A percentile compares a stretch with the other conserved stretches of the same genome.
Conservation (phyloP, 2,888 invertebrate species). For the Calliphora vomitoria region DNA sequence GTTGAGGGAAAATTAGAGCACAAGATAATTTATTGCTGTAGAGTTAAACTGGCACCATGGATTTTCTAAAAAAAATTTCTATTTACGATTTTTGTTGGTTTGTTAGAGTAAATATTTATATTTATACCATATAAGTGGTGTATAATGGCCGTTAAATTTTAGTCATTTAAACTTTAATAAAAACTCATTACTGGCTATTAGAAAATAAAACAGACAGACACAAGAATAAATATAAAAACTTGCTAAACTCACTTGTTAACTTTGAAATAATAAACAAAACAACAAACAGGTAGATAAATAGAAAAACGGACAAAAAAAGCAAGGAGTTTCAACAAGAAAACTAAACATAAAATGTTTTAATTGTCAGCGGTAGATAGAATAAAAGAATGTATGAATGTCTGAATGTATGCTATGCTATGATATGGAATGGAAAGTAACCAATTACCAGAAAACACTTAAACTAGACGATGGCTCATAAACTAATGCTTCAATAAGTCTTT, state of each 20-base stretch:
- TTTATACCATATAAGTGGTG: slow-evolving; percentile 57
- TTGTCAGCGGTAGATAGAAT: background rate
- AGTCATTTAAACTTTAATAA: slow-evolving; percentile 41
- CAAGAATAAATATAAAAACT: slow-evolving; percentile 24
- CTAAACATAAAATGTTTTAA: background rate
- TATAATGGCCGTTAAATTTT: slow-evolving; percentile 63
- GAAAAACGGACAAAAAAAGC: background rate
- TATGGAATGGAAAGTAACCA: background rate
- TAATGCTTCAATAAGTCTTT: slow-evolving; percentile 52
- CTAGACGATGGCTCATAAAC: slow-evolving; percentile 47
- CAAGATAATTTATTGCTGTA: slow-evolving; percentile 37
- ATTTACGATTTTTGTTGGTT: background rate
- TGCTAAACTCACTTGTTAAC: slow-evolving; percentile 47
- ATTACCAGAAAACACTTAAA: background rate
- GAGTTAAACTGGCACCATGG: background rate
- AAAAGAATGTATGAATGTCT: background rate
- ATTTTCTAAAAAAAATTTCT: background rate
- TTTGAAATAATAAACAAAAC: slow-evolving; percentile 21
- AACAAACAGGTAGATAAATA: background rate
- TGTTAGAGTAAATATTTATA: slow-evolving; percentile 47
- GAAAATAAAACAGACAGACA: background rate
- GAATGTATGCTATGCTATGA: background rate
- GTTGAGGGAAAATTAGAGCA: slow-evolving; percentile 6
- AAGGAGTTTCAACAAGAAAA: background rate
- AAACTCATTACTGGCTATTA: slow-evolving; percentile 24